Conservation (phyloP, 1,140 invertebrate species). For the Pseudobourletiella spinata region DNA sequence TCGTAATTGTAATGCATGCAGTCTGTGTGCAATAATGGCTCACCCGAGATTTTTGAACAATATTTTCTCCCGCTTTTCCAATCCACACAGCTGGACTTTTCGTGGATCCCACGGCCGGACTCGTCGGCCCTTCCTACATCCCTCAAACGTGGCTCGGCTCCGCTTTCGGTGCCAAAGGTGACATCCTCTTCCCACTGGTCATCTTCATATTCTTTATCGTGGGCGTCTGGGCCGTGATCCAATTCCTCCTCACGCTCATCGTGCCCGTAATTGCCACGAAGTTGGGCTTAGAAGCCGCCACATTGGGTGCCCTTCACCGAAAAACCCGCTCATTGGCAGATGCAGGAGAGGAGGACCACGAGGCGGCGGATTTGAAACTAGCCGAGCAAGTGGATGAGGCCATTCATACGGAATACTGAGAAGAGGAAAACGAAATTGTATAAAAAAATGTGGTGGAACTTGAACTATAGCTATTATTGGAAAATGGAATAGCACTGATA, state of each 20-base stretch:
- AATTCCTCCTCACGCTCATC: slow-evolving; percentile 27
- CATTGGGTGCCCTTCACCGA: too few species aligned
- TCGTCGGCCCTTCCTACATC: slow-evolving; percentile 29
- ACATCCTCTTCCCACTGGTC: slow-evolving; percentile 31
- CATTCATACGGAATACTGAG: not conserved
- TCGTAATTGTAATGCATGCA: too few species aligned
- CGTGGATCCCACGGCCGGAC: slow-evolving; percentile 8
- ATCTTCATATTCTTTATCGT: slow-evolving; percentile 33
- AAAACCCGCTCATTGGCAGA: too few species aligned
- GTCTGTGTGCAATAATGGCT: too few species aligned
- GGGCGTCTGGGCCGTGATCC: slow-evolving; percentile 28
- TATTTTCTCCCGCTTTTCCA: not conserved
- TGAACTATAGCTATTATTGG: too few species aligned
- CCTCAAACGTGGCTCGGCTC: slow-evolving; percentile 28
- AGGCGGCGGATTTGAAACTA: too few species aligned
- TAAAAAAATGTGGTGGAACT: too few species aligned
- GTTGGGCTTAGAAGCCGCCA: too few species aligned
- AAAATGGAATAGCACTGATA: too few species aligned
- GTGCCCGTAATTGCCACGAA: slow-evolving; percentile 28
- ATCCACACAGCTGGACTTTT: not conserved
- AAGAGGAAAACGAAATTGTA: not conserved
- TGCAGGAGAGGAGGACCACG: too few species aligned
- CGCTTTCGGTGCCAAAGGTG: slow-evolving; percentile 29
- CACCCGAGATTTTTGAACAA: not conserved
- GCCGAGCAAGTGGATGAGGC: not conserved